phyloP scores from a whole-genome alignment of 1,140 invertebrate species.

The Nixonia krombeini region DNA sequence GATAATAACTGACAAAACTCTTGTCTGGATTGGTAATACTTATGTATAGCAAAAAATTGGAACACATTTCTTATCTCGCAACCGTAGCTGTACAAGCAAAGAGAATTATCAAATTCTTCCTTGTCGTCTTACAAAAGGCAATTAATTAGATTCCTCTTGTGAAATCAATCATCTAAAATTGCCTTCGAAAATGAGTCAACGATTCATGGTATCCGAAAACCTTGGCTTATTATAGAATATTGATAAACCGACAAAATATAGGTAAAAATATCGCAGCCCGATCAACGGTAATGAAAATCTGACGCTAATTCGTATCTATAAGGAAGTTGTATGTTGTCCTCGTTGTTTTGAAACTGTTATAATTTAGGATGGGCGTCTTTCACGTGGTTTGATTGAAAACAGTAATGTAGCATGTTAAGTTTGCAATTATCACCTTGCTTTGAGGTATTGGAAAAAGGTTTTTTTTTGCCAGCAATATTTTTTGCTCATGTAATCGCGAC shows the following conservation, averaged over 20 bases:
- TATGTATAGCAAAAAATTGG: too few species aligned
- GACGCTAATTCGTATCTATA: slow-evolving; percentile 14
- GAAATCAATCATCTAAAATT: slow-evolving; percentile 16
- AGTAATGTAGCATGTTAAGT: too few species aligned
- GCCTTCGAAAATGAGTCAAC: slow-evolving; percentile 4
- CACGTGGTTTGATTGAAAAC: too few species aligned
- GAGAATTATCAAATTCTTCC: too few species aligned
- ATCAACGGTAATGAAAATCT: slow-evolving; percentile 16
- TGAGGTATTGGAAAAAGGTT: too few species aligned
- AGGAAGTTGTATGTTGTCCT: slow-evolving; percentile 17
- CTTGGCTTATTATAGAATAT: slow-evolving; percentile 14
- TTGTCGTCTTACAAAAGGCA: not conserved
- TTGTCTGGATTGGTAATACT: too few species aligned
- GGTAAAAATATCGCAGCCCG: slow-evolving; percentile 28
- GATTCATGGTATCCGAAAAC: slow-evolving; percentile 15
- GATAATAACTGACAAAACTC: too few species aligned
- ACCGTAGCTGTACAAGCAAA: too few species aligned
- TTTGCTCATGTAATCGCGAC: too few species aligned
- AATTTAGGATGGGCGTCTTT: slow-evolving; percentile 17
- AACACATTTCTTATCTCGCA: too few species aligned
- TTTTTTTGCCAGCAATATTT: too few species aligned
- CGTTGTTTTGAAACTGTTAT: slow-evolving; percentile 18
- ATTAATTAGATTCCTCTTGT: not conserved
- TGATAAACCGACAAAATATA: not conserved
- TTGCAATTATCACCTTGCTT: too few species aligned